Percentiles rank a stretch among this genome's conserved stretches.
Evolutionary conservation across 2,797 vertebrate genomes (phyloP).

Genomic region (Simalia tracyae): DNA sequence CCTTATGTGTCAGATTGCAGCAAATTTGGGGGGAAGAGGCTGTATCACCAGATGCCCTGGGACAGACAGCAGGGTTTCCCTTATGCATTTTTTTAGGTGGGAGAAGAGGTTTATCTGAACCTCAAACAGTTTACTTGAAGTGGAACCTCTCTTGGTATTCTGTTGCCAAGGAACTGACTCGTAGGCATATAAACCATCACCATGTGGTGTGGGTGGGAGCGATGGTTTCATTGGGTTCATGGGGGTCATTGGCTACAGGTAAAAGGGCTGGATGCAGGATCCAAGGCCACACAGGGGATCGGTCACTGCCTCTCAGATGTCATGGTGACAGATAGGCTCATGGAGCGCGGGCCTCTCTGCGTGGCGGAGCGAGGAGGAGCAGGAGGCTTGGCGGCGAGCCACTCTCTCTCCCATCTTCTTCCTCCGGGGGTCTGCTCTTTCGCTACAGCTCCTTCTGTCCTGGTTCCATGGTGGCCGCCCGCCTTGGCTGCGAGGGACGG

Average conservation of each 20-base stretch:
- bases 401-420: not conserved
- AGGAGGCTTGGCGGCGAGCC: not conserved
- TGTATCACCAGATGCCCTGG: too few relatives aligned
- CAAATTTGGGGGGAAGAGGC: too few relatives aligned
- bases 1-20: too few relatives aligned
- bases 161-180: conserved; percentile 90
- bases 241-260: conserved; percentile 83
- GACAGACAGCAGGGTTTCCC: too few relatives aligned
- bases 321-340: conserved; percentile 26
- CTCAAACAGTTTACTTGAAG: not conserved
- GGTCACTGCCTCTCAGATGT: conserved; percentile 17
- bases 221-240: conserved; percentile 96
- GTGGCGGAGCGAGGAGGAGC: not conserved
- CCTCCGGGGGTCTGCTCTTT: too few relatives aligned
- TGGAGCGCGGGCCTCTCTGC: not conserved
- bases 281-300: conserved; percentile 26
- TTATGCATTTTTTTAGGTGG: not conserved
- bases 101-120: not conserved
- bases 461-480: not conserved
- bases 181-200: conserved; percentile 92
- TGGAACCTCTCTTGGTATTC: conserved; percentile 75
- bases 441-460: not conserved
- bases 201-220: conserved; percentile 87
- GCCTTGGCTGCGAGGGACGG: not conserved
- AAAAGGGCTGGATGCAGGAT: conserved; percentile 40